Conservation (phyloP, 2,113 vertebrate species). For the Scolopax mira region DNA sequence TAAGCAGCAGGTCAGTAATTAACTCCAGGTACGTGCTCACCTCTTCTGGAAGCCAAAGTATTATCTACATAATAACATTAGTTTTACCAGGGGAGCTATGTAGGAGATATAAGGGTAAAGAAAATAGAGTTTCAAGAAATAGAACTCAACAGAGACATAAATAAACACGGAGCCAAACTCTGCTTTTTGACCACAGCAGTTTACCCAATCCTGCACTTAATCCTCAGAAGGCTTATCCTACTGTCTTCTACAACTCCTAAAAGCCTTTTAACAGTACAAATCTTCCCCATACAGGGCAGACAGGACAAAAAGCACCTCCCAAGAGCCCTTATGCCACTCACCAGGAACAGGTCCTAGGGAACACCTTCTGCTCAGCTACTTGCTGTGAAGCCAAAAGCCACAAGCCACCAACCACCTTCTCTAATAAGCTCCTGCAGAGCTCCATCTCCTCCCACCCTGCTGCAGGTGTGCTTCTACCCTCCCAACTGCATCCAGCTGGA, state of each 20-base stretch:
- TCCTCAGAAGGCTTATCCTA: neutral
- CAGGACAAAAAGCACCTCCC: rapidly evolving
- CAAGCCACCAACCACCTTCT: rapidly evolving
- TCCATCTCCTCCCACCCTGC: neutral
- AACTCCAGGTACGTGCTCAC: neutral
- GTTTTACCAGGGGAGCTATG: neutral
- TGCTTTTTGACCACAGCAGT: neutral
- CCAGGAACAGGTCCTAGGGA: rapidly evolving
- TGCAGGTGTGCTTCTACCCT: neutral
- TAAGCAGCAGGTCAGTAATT: neutral
- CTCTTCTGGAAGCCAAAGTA: neutral
- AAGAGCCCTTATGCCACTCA: neutral
- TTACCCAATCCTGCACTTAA: no score
- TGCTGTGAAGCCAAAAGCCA: rapidly evolving
- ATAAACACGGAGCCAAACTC: neutral
- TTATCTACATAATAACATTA: neutral
- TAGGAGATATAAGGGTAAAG: rapidly evolving
- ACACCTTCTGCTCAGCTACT: neutral
- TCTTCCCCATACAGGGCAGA: neutral
- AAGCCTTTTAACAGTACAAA: neutral
- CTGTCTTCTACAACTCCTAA: rapidly evolving
- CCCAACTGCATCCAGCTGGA: neutral
- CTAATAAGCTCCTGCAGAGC: neutral
- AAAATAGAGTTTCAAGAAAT: neutral
- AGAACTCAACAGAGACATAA: neutral